Evolutionary conservation across 1,140 invertebrate genomes (phyloP).

Genomic region (Nixonia krombeini): DNA sequence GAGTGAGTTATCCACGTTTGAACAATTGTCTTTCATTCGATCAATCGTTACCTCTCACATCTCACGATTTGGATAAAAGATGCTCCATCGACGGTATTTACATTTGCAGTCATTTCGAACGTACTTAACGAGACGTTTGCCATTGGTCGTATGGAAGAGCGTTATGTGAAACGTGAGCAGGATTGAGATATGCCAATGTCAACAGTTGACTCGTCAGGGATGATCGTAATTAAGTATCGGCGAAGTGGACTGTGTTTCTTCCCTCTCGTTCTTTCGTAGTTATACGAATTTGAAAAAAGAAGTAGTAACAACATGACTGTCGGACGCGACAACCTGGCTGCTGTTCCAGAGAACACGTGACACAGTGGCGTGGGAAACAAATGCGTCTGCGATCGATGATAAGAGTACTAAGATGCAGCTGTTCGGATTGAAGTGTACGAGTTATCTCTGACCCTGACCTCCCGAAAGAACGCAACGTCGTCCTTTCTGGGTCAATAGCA

Average conservation of each 20-base stretch:
- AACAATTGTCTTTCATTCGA: no score
- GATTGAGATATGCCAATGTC: neutral
- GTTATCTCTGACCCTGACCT: constrained; percentile 21
- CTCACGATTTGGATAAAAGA: no score
- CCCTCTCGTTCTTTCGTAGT: no score
- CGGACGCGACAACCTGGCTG: neutral
- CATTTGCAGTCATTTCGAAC: no score
- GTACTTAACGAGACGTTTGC: no score
- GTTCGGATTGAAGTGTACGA: constrained; percentile 1
- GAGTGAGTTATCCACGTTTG: constrained; percentile 14
- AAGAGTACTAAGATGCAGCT: neutral
- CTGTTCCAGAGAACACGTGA: constrained; percentile 5
- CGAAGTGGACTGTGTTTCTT: no score
- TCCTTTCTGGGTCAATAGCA: neutral
- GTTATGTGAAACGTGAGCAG: no score
- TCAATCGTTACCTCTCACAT: neutral
- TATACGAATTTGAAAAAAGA: no score
- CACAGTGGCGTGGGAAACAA: neutral
- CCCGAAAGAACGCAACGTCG: neutral
- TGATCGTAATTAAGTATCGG: no score
- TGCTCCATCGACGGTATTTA: no score
- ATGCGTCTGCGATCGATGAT: constrained; percentile 14
- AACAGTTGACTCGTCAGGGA: neutral
- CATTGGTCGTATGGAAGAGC: no score
- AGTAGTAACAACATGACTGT: neutral